These are phyloP conservation scores for Chromobotia macracanthus DNA, from an alignment of 2,797 vertebrate species.

Conservation along the genomic window DNA sequence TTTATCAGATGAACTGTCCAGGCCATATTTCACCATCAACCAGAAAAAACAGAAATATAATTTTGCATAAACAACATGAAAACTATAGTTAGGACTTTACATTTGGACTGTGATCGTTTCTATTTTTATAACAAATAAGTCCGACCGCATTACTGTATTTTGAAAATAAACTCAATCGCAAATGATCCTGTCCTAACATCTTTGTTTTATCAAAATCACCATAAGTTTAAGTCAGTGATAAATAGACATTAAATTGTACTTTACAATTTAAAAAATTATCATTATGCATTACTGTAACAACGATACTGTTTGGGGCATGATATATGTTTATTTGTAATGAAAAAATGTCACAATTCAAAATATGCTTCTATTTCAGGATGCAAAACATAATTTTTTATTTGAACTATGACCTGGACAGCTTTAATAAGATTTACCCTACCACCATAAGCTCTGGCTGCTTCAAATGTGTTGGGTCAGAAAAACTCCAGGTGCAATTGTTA, in stretches of 20 bases:
- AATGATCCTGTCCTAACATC: not conserved
- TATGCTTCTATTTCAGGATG: not conserved
- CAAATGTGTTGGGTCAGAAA: slow-evolving; percentile 42
- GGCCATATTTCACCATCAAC: not conserved
- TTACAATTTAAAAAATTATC: not conserved
- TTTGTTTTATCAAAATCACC: not conserved
- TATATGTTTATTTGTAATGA: not conserved
- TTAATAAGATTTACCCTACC: slow-evolving; percentile 16
- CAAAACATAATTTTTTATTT: not conserved
- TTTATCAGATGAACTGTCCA: not conserved
- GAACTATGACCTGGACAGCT: not conserved
- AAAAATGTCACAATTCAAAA: not conserved
- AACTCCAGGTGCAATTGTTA: slow-evolving; percentile 32
- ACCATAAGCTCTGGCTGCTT: slow-evolving; percentile 45
- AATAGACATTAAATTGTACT: not conserved
- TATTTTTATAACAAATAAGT: not conserved
- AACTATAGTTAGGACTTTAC: not conserved
- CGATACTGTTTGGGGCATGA: not conserved
- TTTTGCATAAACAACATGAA: slow-evolving; percentile 14
- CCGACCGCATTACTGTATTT: not conserved
- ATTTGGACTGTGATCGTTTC: not conserved
- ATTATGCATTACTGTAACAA: not conserved
- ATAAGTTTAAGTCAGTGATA: not conserved
- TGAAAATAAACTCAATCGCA: not conserved
- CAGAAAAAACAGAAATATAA: not conserved